Base-by-base conservation (phyloP, 1,140 invertebrate species). In the Drosophila neocordata region DNA sequence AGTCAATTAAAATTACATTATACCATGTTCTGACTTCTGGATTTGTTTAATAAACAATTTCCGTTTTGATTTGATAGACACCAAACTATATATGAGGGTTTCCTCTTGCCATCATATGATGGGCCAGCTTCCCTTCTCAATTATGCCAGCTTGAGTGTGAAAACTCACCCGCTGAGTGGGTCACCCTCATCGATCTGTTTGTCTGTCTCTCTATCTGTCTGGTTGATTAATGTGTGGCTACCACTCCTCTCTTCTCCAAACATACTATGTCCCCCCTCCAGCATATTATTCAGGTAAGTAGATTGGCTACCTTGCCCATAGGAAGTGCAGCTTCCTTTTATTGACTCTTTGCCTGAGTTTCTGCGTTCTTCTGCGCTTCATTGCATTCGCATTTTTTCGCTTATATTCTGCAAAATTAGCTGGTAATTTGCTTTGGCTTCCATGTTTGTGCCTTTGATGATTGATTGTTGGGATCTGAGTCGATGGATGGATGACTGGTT, bases 1-100 rank as follows among this genome's bases (percentile, higher is more conserved):
- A 85, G 63, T 56, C 81, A 84, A 84, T 84, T 85, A 84, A 85
- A 84, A 80, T 15, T 12, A 51, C 80, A 84, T 84, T 84, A 84
- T 77, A 65, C 59, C 41, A 51, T 44, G 31, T 48, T 20, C 57
- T 68, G 74, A 61, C 56, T 51, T 41, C 70, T 69, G 69, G 73
- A 85, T 80, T 77, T 80, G 81, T 80, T 85, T 85, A 84, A 84
- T 84, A 85, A 84, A 85, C 80, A 77, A 84, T 84, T 84, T 84
- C 80, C 80, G 80, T 57, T 80, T 77, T 73, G 80, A 80, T 85
- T 84, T 83, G 34, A 38, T 34, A 18, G 53, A 34, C 18, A 15
- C 37, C 57, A 61, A 48, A 48, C 41, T 61, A 58, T n/a, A n/a
- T n/a, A n/a, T 35, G 61, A 72, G 63, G 69, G 44, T 38, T 11